Conservation (phyloP, 2,888 invertebrate genomes). For the Thelaira solivaga region DNA sequence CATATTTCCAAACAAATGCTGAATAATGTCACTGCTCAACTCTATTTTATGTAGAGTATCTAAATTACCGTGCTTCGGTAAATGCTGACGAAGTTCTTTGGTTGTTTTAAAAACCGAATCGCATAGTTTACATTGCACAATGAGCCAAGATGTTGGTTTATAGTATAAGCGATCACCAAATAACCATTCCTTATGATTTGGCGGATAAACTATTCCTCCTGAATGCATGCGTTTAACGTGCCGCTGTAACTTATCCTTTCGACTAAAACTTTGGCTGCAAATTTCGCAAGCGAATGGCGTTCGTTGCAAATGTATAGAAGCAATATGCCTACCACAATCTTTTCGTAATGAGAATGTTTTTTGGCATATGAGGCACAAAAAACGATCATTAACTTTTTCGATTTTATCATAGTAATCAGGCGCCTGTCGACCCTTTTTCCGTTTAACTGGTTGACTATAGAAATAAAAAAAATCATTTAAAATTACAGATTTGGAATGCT, state of each 20-base stretch:
- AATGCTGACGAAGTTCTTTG: slow-evolving; percentile 68
- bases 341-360: slow-evolving; percentile 73
- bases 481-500: too few relatives aligned
- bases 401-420: slow-evolving; percentile 59
- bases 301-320: slow-evolving; percentile 68
- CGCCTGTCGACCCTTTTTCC: slow-evolving; percentile 67
- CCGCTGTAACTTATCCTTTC: slow-evolving; percentile 70
- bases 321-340: slow-evolving; percentile 72
- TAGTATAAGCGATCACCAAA: slow-evolving; percentile 71
- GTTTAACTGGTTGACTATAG: slow-evolving; percentile 51
- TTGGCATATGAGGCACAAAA: slow-evolving; percentile 70
- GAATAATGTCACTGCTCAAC: slow-evolving; percentile 66
- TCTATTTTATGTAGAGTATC: slow-evolving; percentile 61
- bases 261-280: slow-evolving; percentile 69
- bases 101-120: slow-evolving; percentile 66
- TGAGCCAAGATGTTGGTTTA: slow-evolving; percentile 65
- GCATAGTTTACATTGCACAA: slow-evolving; percentile 74
- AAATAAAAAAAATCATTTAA: too few relatives aligned
- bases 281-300: slow-evolving; percentile 65
- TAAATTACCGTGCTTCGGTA: slow-evolving; percentile 64
- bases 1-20: slow-evolving; percentile 60
- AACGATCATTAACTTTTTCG: slow-evolving; percentile 64
- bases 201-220: slow-evolving; percentile 63
- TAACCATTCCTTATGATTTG: slow-evolving; percentile 66
- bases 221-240: slow-evolving; percentile 66